phyloP scores from a whole-genome alignment of 2,797 vertebrate species.

The Chiroxiphia lanceolata region DNA sequence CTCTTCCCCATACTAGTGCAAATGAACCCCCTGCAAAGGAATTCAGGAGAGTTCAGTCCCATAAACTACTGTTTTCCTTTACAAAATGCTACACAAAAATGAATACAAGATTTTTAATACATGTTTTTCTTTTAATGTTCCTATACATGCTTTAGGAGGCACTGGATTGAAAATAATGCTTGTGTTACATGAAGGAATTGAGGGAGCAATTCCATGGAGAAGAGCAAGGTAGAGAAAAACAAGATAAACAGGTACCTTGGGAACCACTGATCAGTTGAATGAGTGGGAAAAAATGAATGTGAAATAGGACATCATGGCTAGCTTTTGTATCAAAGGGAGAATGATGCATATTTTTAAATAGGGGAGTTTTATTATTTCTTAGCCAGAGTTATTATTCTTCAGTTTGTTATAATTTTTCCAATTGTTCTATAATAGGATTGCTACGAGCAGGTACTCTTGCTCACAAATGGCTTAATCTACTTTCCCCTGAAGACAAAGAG shows the following conservation, averaged over 20 bases:
- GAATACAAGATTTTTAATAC: not conserved
- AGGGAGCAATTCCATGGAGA: not conserved
- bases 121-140: not conserved
- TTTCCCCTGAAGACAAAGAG: not conserved
- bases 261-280: not conserved
- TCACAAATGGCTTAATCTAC: not conserved
- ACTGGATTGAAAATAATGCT: not conserved
- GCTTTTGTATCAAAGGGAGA: not conserved
- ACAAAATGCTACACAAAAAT: not conserved
- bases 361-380: not conserved
- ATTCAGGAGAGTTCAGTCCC: not conserved
- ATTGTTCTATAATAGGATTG: not conserved
- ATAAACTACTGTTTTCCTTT: not conserved
- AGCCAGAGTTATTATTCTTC: not conserved
- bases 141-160: not conserved
- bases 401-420: not conserved
- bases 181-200: not conserved
- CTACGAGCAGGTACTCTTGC: not conserved
- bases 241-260: not conserved
- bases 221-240: not conserved
- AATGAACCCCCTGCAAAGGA: fast-evolving
- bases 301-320: not conserved
- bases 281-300: not conserved
- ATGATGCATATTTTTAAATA: not conserved
- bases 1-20: not conserved